These are phyloP conservation scores for Vandiemenella viatica DNA, from an alignment of 2,888 invertebrate genomes.

Conservation along the genomic window DNA sequence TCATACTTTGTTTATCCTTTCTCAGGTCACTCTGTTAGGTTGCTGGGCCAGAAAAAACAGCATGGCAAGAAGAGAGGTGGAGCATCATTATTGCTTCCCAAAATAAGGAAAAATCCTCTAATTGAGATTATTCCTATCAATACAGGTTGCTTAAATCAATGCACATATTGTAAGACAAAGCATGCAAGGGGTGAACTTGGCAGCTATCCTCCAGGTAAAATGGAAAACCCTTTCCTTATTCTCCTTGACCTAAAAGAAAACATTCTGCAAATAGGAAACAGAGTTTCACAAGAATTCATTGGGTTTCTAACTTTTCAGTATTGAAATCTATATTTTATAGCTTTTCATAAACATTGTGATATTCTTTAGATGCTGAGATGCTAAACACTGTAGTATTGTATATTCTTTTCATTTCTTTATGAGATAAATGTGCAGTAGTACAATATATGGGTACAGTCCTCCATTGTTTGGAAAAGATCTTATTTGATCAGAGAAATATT, in stretches of 20 bases:
- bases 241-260: background rate
- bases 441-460: too few species aligned
- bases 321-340: background rate
- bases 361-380: background rate
- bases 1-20: constrained; percentile 2
- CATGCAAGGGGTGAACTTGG: constrained; percentile 94
- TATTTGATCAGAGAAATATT: too few species aligned
- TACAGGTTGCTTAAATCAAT: constrained; percentile 93
- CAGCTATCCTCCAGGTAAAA: constrained; percentile 58
- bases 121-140: constrained; percentile 95
- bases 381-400: background rate
- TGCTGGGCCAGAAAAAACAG: constrained; percentile 67
- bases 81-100: constrained; percentile 74
- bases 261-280: background rate
- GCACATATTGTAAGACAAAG: constrained; percentile 97
- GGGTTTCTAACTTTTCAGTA: background rate
- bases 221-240: background rate
- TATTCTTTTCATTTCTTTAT: too few species aligned
- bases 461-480: too few species aligned
- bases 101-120: constrained; percentile 87
- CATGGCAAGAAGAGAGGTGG: constrained; percentile 72
- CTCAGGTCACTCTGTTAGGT: constrained; percentile 53
- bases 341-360: background rate
- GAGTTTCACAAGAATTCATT: background rate
- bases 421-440: too few species aligned